Percentiles rank a stretch among this genome's conserved stretches.
These are phyloP conservation scores for Cephus rjabovi DNA, from an alignment of 2,888 invertebrate genomes.

Conservation along the genomic window DNA sequence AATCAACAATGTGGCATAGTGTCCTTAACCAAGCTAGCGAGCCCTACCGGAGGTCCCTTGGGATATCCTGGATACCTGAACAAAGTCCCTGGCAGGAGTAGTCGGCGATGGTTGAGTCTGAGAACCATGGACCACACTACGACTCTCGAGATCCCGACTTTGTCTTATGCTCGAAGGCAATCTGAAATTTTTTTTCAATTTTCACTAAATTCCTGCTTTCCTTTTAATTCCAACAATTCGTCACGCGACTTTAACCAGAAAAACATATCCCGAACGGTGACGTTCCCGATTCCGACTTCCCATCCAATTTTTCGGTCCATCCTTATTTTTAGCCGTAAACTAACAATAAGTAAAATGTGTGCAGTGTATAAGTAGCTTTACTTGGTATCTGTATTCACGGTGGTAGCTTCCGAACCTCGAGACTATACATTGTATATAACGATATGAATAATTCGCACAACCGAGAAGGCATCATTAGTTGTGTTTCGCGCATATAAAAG, in stretches of 20 bases:
- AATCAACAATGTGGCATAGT: conserved; percentile 18
- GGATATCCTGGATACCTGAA: conserved; percentile 42
- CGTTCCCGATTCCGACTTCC: not conserved
- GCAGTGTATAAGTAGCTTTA: not conserved
- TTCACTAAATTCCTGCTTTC: no score
- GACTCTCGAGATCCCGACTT: not conserved
- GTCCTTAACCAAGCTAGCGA: conserved; percentile 4
- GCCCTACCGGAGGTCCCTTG: conserved; percentile 33
- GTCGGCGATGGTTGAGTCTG: not conserved
- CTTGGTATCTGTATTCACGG: not conserved
- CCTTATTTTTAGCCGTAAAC: not conserved
- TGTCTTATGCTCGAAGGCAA: not conserved
- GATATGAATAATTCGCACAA: not conserved
- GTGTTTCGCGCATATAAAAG: conserved; percentile 19
- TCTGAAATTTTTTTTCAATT: not conserved
- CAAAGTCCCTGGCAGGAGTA: conserved; percentile 5
- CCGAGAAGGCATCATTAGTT: conserved; percentile 15
- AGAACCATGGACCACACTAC: not conserved
- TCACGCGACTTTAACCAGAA: not conserved
- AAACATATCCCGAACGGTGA: not conserved
- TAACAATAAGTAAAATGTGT: not conserved
- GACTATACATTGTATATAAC: not conserved
- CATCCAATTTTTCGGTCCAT: not conserved
- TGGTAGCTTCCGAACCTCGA: not conserved
- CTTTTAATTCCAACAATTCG: not conserved